Conservation (phyloP, 2,888 invertebrate species). For the Plebejus melissa region DNA sequence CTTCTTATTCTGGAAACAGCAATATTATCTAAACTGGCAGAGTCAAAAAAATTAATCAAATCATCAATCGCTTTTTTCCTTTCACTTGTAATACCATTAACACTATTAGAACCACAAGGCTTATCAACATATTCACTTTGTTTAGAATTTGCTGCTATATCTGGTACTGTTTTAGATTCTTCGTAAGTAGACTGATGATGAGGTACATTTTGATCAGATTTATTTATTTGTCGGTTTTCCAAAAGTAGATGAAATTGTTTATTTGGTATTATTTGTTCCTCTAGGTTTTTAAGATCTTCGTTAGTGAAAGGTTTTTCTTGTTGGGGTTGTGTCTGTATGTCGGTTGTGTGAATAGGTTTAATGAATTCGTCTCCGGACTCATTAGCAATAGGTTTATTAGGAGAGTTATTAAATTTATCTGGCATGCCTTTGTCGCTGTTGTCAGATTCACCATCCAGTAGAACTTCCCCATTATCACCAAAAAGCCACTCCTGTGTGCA, state of each 20-base stretch:
- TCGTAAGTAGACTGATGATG: slow-evolving; percentile 43
- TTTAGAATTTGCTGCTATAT: slow-evolving; percentile 38
- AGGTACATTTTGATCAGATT: slow-evolving; percentile 38
- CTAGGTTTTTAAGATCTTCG: slow-evolving; percentile 55
- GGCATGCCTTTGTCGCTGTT: slow-evolving; percentile 38
- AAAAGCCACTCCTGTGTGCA: slow-evolving; percentile 80
- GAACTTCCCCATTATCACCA: slow-evolving; percentile 57
- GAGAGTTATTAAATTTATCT: slow-evolving; percentile 34
- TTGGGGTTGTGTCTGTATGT: slow-evolving; percentile 50
- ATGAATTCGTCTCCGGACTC: slow-evolving; percentile 54
- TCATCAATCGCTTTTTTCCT: slow-evolving; percentile 69
- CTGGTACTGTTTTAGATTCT: slow-evolving; percentile 39
- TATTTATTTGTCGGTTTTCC: slow-evolving; percentile 31
- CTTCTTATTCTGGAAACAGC: slow-evolving; percentile 48
- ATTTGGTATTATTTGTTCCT: slow-evolving; percentile 65
- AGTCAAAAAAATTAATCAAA: slow-evolving; percentile 62
- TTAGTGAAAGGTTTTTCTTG: slow-evolving; percentile 51
- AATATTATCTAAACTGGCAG: slow-evolving; percentile 48
- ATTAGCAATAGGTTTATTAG: slow-evolving; percentile 47
- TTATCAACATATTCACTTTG: slow-evolving; percentile 35
- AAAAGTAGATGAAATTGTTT: slow-evolving; percentile 38
- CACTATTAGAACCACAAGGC: slow-evolving; percentile 43
- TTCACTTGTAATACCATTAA: slow-evolving; percentile 48
- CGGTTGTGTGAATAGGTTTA: slow-evolving; percentile 51
- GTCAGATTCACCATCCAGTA: slow-evolving; percentile 42